phyloP scores from a whole-genome alignment of 2,888 invertebrate species.

The Heteromyza rotundicornis region DNA sequence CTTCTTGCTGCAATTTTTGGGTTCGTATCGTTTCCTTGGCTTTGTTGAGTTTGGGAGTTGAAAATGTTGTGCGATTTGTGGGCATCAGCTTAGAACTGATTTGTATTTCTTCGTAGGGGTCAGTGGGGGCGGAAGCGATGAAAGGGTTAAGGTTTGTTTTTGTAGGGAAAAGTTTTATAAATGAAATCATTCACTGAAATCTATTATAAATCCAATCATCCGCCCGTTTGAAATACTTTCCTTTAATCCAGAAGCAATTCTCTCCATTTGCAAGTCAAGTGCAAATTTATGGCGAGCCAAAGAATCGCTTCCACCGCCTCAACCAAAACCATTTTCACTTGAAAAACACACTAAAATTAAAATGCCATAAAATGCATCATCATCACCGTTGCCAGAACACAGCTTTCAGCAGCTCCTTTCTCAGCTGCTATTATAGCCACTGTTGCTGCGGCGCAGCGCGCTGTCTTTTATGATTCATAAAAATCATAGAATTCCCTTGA shows the following conservation, averaged over 20 bases:
- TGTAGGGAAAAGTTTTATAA: background rate
- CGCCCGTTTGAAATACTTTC: background rate
- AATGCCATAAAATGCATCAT: background rate
- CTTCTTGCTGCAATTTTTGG: no score
- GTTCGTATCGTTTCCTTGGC: no score
- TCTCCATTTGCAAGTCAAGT: background rate
- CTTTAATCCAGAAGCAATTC: background rate
- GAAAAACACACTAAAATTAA: slow-evolving; percentile 2
- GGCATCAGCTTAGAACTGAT: no score
- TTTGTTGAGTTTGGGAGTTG: no score
- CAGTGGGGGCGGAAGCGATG: no score
- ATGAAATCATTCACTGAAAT: background rate
- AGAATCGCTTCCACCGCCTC: no score
- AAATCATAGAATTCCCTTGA: background rate
- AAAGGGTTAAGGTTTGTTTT: no score
- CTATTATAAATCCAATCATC: no score
- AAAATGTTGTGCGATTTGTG: no score
- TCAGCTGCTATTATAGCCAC: background rate
- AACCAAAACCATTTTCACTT: background rate
- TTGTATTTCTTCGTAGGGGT: no score
- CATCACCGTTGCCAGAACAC: background rate
- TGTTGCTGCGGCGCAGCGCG: background rate
- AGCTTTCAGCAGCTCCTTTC: background rate
- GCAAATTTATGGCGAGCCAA: no score
- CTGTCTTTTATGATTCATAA: slow-evolving; percentile 4